Percentiles rank a stretch among this genome's conserved stretches.
These are phyloP conservation scores for Picathartes gymnocephalus DNA, from an alignment of 2,113 vertebrate species.

Conservation along the genomic window DNA sequence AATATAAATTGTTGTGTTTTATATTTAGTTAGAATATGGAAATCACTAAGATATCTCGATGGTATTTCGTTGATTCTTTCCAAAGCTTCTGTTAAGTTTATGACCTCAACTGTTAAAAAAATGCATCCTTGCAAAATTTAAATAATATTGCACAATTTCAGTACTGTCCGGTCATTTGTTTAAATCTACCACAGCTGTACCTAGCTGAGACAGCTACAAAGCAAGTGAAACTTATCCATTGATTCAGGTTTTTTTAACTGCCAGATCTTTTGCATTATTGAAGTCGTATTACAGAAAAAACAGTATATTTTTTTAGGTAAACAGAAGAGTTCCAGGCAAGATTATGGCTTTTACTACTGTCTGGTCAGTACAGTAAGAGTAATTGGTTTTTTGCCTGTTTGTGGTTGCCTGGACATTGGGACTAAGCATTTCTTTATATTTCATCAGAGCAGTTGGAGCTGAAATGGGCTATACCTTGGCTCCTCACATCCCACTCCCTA, in stretches of 20 bases:
- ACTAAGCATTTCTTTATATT: not conserved
- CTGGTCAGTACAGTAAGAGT: not conserved
- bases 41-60: not conserved
- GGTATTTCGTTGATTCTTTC: not conserved
- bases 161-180: not conserved
- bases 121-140: not conserved
- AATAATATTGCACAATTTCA: not conserved
- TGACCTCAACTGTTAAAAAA: not conserved
- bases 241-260: not conserved
- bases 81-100: not conserved
- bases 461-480: not conserved
- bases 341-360: not conserved
- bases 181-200: not conserved
- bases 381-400: not conserved
- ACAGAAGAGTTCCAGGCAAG: not conserved
- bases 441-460: not conserved
- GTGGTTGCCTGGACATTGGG: not conserved
- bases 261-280: not conserved
- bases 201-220: not conserved
- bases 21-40: not conserved
- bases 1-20: not conserved
- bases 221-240: not conserved
- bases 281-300: not conserved
- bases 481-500: not conserved
- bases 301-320: not conserved